These are phyloP conservation scores for Eristalinus sepulchralis DNA, from an alignment of 2,888 invertebrate species.

Conservation along the genomic window DNA sequence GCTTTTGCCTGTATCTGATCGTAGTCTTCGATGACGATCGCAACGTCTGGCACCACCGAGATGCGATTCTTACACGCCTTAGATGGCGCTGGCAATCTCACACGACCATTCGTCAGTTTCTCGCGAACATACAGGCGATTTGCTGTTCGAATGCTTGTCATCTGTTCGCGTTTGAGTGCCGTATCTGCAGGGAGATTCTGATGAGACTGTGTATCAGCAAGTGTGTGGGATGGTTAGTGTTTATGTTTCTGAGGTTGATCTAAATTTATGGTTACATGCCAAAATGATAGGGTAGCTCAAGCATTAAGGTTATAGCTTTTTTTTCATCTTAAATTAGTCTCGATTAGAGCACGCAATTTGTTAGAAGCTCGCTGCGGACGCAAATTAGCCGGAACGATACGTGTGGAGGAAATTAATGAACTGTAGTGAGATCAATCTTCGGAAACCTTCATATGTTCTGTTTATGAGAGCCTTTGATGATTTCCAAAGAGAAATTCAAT, in stretches of 20 bases:
- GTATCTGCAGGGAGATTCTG: constrained; percentile 29
- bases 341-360: background rate
- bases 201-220: background rate
- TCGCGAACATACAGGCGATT: constrained; percentile 57
- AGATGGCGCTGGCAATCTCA: constrained; percentile 34
- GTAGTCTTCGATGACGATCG: constrained; percentile 63
- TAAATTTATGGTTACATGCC: constrained; percentile 22
- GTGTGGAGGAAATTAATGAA: constrained; percentile 2
- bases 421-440: constrained; percentile 28
- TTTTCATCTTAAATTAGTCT: background rate
- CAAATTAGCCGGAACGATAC: constrained; percentile 24
- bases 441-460: background rate
- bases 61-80: background rate
- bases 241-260: constrained; percentile 6
- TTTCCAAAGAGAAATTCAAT: background rate
- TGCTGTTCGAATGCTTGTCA: constrained; percentile 45
- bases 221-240: constrained; percentile 30
- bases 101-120: constrained; percentile 48
- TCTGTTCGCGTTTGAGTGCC: constrained; percentile 19
- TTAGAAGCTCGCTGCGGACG: background rate
- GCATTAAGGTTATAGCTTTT: constrained; percentile 6
- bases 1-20: constrained; percentile 47
- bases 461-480: background rate
- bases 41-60: constrained; percentile 57
- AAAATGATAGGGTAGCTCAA: background rate